Conservation (phyloP, 2,888 invertebrate species). For the Chromoteleia sp. region DNA sequence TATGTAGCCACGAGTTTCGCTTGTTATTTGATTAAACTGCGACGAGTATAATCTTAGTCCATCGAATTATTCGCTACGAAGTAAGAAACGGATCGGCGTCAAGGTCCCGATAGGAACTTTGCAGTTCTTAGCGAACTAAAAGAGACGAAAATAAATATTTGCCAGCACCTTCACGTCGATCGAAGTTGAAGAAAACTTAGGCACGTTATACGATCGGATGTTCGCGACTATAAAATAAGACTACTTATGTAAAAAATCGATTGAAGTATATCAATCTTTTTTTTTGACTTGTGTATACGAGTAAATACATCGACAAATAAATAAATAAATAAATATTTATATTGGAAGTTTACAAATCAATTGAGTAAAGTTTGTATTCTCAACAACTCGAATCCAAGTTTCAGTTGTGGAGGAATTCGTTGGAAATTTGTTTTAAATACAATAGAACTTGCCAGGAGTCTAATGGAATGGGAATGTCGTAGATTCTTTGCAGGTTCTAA, state of each 20-base stretch:
- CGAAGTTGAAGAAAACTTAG: slow-evolving; percentile 14
- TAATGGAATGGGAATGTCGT: slow-evolving; percentile 6
- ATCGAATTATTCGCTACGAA: slow-evolving; percentile 3
- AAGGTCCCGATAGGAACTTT: neutral
- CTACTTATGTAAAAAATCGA: slow-evolving; percentile 11
- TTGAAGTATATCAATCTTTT: neutral
- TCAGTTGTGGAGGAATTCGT: neutral
- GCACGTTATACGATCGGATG: slow-evolving; percentile 3
- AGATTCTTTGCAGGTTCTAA: neutral
- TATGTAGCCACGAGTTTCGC: slow-evolving; percentile 26
- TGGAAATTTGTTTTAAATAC: neutral
- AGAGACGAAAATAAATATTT: neutral
- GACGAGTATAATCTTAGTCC: slow-evolving; percentile 32
- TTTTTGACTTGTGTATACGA: neutral
- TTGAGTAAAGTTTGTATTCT: too few species aligned
- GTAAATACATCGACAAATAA: neutral
- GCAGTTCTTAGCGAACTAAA: neutral
- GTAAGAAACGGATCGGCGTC: slow-evolving; percentile 27
- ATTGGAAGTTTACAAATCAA: neutral
- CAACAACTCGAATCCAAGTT: slow-evolving; percentile 9
- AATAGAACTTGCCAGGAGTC: neutral
- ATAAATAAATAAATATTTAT: neutral
- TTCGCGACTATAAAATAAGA: slow-evolving; percentile 5
- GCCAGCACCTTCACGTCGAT: neutral
- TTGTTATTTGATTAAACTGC: slow-evolving; percentile 48